Conservation (phyloP, 2,113 vertebrate species). For the Gasterosteus aculeatus region DNA sequence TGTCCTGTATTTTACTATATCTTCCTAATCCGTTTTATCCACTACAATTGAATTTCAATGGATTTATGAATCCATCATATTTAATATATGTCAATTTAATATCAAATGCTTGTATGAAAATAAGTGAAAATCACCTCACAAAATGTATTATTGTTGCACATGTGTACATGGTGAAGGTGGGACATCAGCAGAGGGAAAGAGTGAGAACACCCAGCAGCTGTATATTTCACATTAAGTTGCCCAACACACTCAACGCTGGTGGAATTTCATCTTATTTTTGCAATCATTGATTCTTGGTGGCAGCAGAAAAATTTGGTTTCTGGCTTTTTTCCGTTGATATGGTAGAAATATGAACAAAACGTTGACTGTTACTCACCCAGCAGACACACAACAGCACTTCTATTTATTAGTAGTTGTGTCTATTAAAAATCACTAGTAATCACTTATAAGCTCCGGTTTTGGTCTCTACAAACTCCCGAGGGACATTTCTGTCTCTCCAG, state of each 20-base stretch:
- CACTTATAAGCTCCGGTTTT: not conserved
- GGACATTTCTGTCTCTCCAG: not conserved
- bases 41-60: not conserved
- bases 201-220: not conserved
- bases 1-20: not conserved
- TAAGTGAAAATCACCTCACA: constrained; percentile 1
- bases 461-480: not conserved
- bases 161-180: not conserved
- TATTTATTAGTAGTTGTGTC: not conserved
- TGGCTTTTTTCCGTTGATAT: not conserved
- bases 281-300: not conserved
- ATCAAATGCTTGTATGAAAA: not conserved
- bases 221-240: not conserved
- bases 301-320: not conserved
- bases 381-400: not conserved
- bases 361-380: not conserved
- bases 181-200: not conserved
- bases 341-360: not conserved
- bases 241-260: not conserved
- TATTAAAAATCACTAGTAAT: not conserved
- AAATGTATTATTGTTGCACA: not conserved
- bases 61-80: not conserved
- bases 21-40: not conserved
- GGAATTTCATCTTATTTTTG: not conserved
- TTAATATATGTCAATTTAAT: not conserved